Evolutionary conservation across 2,888 invertebrate genomes (phyloP).

Genomic region (Branchinecta sandiegonensis): DNA sequence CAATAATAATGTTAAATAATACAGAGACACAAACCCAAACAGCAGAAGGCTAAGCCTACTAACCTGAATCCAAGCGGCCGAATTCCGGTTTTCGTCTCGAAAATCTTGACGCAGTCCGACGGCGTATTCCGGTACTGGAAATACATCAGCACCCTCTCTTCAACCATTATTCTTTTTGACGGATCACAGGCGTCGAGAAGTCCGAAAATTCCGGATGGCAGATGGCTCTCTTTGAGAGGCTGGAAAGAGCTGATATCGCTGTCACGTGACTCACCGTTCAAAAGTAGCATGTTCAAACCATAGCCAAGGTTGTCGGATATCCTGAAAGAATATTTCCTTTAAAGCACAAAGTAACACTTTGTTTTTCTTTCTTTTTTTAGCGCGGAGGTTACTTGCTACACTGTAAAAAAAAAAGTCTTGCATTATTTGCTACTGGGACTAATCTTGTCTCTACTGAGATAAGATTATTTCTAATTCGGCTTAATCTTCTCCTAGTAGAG

Average conservation of each 20-base stretch:
- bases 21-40: too few species aligned
- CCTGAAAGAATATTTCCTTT: conserved; percentile 31
- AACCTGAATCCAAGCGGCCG: conserved; percentile 71
- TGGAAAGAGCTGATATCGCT: conserved; percentile 74
- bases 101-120: conserved; percentile 93
- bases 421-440: too few species aligned
- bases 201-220: conserved; percentile 84
- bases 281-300: conserved; percentile 72
- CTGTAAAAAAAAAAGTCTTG: too few species aligned
- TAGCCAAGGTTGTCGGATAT: conserved; percentile 69
- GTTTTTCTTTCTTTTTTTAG: too few species aligned
- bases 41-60: conserved; percentile 30
- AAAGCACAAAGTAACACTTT: too few species aligned
- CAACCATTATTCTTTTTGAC: conserved; percentile 73
- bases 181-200: conserved; percentile 92
- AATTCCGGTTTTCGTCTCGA: conserved; percentile 65
- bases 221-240: conserved; percentile 56
- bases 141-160: conserved; percentile 78
- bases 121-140: conserved; percentile 94
- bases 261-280: conserved; percentile 83
- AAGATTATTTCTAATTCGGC: too few species aligned
- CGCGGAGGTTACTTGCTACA: too few species aligned
- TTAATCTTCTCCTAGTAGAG: too few species aligned
- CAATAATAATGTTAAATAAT: too few species aligned
- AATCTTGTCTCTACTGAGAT: too few species aligned